Evolutionary conservation across 2,113 vertebrate genomes (phyloP).

Genomic region (Phylloscopus trochiloides): DNA sequence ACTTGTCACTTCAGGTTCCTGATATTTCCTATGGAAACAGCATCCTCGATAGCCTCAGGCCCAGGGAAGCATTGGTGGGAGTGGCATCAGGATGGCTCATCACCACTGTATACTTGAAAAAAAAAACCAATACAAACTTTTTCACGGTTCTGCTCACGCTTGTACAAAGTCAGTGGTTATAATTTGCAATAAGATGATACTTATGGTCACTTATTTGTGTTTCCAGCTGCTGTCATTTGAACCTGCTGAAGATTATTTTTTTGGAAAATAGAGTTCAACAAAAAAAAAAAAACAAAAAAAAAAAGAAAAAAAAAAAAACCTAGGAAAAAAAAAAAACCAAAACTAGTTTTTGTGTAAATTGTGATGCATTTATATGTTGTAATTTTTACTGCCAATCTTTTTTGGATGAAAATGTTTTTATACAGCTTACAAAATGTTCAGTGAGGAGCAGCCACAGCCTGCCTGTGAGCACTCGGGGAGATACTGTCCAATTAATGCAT

Average conservation of each 20-base stretch:
- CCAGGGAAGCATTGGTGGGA: slow-evolving; percentile 16
- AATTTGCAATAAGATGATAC: slow-evolving; percentile 49
- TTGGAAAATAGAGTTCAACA: slow-evolving; percentile 56
- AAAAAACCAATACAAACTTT: slow-evolving; percentile 59
- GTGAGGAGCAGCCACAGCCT: slow-evolving; percentile 58
- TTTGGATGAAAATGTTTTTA: slow-evolving; percentile 80
- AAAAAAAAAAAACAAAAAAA: neutral
- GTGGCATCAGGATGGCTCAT: slow-evolving; percentile 12
- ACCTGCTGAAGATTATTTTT: slow-evolving; percentile 76
- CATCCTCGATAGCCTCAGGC: neutral
- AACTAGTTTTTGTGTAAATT: slow-evolving; percentile 69
- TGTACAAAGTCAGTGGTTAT: slow-evolving; percentile 56
- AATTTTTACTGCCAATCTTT: slow-evolving; percentile 80
- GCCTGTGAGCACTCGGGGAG: slow-evolving; percentile 12
- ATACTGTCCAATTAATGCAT: neutral
- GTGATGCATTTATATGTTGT: slow-evolving; percentile 75
- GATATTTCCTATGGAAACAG: slow-evolving; percentile 82
- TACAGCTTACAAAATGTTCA: slow-evolving; percentile 71
- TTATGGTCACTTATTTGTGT: slow-evolving; percentile 46
- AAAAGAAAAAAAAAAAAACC: neutral
- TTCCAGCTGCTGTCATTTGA: slow-evolving; percentile 66
- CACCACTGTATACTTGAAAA: slow-evolving; percentile 34
- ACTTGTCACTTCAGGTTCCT: slow-evolving; percentile 62
- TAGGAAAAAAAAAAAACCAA: slow-evolving; percentile 12
- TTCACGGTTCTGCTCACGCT: slow-evolving; percentile 45